Evolutionary conservation across 2,797 vertebrate genomes (phyloP), one percentile per base, ranked within the genome.

Genomic region (Neosilurus mollespiculum): DNA sequence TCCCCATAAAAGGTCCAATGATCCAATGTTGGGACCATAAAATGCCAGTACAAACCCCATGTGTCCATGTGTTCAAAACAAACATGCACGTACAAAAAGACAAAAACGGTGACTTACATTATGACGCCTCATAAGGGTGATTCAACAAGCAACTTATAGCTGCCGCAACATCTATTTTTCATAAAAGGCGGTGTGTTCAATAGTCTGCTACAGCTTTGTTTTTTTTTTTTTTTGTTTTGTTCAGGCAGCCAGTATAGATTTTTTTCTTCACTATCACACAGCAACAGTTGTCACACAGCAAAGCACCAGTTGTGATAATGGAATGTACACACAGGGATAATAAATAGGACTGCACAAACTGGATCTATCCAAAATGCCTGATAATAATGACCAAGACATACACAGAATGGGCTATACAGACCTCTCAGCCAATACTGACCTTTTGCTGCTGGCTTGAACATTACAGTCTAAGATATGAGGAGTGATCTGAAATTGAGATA

Each of bases 1-100:
- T 82, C 84, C 56, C 85, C 76, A 75, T 72, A 80, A 85, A 85
- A 84, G 86, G 66, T 85, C 81, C 73, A 53, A 81, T 91, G 90
- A 91, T 90, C 87, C 92, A 90, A 86, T 61, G 82, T 86, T 78
- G 70, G 83, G 80, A 87, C 79, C 70, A 59, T 67, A 30, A 80
- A 49, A 62, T 76, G 54, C 64, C 81, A 70, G 34, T 30, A 78
- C 53, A 58, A 80, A 76, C 24, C 61, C 71, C 20, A 24, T 65
- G 26, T 77, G 34, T 77, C 58, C 34, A 61, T 15, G 49, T 34
- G 51, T 79, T 58, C 62, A 75, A 62, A 37, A 16, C 51, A 69
- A 22, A 26, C 73, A 20, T 0, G 9, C 22, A 24, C 43, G n/a
- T n/a, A 12, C 15, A 11, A 9, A 53, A 53, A 20, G 16, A 18